phyloP scores from a whole-genome alignment of 2,113 vertebrate genomes.

The Chrysochloris asiatica region DNA sequence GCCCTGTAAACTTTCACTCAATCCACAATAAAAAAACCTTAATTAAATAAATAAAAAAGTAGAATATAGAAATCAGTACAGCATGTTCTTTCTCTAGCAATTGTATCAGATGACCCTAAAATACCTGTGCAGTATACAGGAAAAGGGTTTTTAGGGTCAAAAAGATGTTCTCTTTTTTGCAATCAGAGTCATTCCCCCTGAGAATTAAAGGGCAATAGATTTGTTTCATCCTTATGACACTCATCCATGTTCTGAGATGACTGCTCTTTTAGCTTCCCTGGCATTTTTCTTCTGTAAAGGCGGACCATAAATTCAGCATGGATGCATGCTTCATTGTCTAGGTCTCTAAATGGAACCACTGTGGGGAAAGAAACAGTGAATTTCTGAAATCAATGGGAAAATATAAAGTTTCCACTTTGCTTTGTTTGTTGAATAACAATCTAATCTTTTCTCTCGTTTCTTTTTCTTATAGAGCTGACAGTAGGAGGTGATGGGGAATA shows the following conservation, averaged over 20 bases:
- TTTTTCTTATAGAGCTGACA: constrained; percentile 19
- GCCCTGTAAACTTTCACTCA: no score
- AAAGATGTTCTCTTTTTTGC: not conserved
- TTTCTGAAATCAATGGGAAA: no score
- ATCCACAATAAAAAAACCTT: no score
- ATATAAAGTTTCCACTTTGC: not conserved
- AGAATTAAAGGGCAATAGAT: not conserved
- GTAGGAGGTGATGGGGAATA: not conserved
- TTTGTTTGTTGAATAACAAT: constrained; percentile 21
- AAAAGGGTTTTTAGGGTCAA: not conserved
- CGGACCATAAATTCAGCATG: not conserved
- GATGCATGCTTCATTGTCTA: not conserved
- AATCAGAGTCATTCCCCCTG: no score
- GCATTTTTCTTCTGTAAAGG: constrained; percentile 9
- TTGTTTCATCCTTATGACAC: not conserved
- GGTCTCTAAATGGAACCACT: not conserved
- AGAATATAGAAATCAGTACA: not conserved
- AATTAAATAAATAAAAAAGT: no score
- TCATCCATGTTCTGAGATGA: not conserved
- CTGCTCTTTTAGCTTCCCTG: not conserved
- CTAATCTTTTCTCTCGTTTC: constrained; percentile 28
- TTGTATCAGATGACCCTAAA: not conserved
- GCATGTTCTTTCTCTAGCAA: not conserved
- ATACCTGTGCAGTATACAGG: not conserved
- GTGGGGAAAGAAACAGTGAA: not conserved